Percentiles rank a stretch among this genome's conserved stretches.
Evolutionary conservation across 2,113 vertebrate genomes (phyloP).

Genomic region (Ifrita kowaldi): DNA sequence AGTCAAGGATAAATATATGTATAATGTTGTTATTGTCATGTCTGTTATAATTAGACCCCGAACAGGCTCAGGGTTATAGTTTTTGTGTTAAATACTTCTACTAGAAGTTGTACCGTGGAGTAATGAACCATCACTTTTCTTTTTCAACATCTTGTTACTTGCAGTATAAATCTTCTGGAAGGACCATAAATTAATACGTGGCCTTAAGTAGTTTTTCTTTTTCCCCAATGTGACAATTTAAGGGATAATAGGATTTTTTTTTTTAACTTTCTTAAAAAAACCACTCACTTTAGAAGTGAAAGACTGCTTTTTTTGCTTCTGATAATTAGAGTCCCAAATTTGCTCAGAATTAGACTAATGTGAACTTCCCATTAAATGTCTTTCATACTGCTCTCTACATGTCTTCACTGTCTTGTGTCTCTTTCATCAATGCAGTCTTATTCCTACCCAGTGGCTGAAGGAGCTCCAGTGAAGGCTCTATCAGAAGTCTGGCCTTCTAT

Average conservation of each 20-base stretch:
- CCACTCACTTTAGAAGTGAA: not conserved
- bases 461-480: not conserved
- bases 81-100: not conserved
- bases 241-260: not conserved
- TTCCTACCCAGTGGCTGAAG: not conserved
- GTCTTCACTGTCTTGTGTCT: not conserved
- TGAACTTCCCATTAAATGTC: not conserved
- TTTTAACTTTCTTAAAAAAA: not conserved
- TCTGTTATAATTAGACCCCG: not conserved
- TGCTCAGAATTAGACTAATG: not conserved
- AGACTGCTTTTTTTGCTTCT: not conserved
- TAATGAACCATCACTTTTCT: not conserved
- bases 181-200: not conserved
- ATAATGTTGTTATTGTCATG: not conserved
- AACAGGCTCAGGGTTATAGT: not conserved
- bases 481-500: not conserved
- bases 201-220: not conserved
- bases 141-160: not conserved
- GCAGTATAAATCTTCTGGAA: not conserved
- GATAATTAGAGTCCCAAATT: not conserved
- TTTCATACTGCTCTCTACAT: not conserved
- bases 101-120: not conserved
- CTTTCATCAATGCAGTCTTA: not conserved
- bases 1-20: not conserved
- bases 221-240: not conserved